Percentiles rank a stretch among this genome's conserved stretches.
Evolutionary conservation across 1,140 invertebrate genomes (phyloP).

Genomic region (Drosophila persimilis): DNA sequence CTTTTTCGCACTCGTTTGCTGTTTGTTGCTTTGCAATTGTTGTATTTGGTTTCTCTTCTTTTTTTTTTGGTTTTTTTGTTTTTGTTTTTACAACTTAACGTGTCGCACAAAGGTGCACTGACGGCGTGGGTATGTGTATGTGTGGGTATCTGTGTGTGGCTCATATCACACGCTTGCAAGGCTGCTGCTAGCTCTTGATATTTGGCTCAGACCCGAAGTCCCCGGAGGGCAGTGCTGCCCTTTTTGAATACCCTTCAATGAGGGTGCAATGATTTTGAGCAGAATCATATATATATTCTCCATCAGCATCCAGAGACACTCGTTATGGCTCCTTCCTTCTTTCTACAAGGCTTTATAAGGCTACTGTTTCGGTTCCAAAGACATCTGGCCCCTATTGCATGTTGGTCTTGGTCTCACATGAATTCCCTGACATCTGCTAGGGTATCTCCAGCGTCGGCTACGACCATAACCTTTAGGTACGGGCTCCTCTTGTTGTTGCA

Average conservation of each 20-base stretch:
- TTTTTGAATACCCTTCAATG: no score
- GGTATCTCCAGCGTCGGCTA: neutral
- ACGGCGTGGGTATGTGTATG: conserved; percentile 4
- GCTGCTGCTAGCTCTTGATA: conserved; percentile 70
- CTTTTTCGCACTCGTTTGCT: conserved; percentile 55
- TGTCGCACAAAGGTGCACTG: conserved; percentile 77
- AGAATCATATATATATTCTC: no score
- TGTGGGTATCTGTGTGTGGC: conserved; percentile 26
- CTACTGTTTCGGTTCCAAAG: no score
- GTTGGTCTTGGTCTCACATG: no score
- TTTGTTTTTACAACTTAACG: conserved; percentile 77
- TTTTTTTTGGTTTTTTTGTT: conserved; percentile 24
- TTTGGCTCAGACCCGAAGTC: conserved; percentile 56
- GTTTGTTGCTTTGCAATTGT: conserved; percentile 41
- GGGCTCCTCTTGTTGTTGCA: conserved; percentile 47
- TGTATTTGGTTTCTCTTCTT: conserved; percentile 7
- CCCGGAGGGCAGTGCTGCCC: conserved; percentile 20
- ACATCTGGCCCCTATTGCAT: no score
- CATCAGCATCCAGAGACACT: conserved; percentile 6
- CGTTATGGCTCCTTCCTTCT: neutral
- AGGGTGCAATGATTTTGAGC: no score
- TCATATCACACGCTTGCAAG: conserved; percentile 68
- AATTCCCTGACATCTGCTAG: no score
- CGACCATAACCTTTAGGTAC: neutral
- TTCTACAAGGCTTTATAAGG: neutral